Evolutionary conservation across 2,888 invertebrate species (phyloP), one percentile per base, ranked within the genome.

Genomic region (Aelia acuminata): DNA sequence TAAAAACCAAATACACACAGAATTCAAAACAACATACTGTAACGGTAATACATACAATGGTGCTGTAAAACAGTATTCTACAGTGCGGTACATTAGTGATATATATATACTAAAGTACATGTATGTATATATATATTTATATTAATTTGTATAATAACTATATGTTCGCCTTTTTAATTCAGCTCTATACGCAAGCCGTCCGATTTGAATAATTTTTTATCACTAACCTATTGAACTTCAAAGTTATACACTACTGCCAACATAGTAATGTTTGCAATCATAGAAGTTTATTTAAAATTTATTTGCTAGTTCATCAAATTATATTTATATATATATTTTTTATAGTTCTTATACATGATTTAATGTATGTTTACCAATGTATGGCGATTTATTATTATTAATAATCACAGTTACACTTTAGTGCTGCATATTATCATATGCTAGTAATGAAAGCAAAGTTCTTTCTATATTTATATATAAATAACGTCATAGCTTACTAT

Each of bases 391-490:
- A 39, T 88, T 85, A 39, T 88, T 85, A 31, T 50, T 75, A 75
- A 88, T 87, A 89, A 89, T 89, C 89, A 89, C 89, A 89, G 89
- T 89, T 89, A 89, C 88, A 89, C 89, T 89, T 89, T 89, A 89
- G 89, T 89, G 89, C 89, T 89, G 89, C 89, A 89, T 89, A 89
- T 88, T 53, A n/a, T 39, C 48, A 49, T 89, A 89, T 89, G 89
- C 89, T 86, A 89, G 88, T 89, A 84, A 89, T 87, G 53, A 87
- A 87, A 87, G 87, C 87, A 80, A 87, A 87, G 5, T 80, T 31
- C 87, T 87, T 75, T 84, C 49, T 87, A 80, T 87, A 84, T 84
- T 49, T 84, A 84, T 80, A 20, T 87, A 75, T 87, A 87, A 50
- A 85, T 85, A 85, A 35, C 22, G 8, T 53, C 11, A 85, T 85